These are phyloP conservation scores for Triplophysa siluroides DNA, from an alignment of 2,113 vertebrate genomes.

Conservation along the genomic window DNA sequence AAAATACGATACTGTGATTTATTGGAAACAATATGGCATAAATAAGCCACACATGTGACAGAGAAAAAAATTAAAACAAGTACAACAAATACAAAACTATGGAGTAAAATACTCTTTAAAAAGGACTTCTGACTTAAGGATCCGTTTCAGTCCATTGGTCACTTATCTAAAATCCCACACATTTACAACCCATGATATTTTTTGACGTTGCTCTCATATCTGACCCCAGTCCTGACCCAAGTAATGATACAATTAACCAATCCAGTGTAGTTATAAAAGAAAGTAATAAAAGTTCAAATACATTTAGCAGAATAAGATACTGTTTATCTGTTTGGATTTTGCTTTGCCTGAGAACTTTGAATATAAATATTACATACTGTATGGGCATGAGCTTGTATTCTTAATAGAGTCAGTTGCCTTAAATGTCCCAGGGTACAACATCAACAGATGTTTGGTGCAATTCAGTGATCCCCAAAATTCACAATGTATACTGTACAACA, in stretches of 20 bases:
- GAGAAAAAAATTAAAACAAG: conserved; percentile 21
- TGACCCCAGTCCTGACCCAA: conserved; percentile 1
- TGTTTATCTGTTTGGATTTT: conserved; percentile 14
- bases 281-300: background rate
- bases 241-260: background rate
- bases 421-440: background rate
- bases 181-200: background rate
- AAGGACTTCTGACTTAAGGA: conserved; percentile 28
- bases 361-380: background rate
- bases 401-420: background rate
- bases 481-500: conserved; percentile 40
- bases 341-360: background rate
- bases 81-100: conserved; percentile 39
- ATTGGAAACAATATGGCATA: conserved; percentile 59
- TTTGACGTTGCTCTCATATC: background rate
- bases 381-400: background rate
- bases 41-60: conserved; percentile 59
- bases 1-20: conserved; percentile 64
- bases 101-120: conserved; percentile 28
- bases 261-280: conserved; percentile 1
- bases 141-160: conserved; percentile 32
- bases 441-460: conserved; percentile 49
- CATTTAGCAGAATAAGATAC: background rate
- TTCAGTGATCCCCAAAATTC: conserved; percentile 61
- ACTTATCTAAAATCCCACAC: background rate